phyloP scores from a whole-genome alignment of 1,140 invertebrate species.

The Andrena cerasifolii region DNA sequence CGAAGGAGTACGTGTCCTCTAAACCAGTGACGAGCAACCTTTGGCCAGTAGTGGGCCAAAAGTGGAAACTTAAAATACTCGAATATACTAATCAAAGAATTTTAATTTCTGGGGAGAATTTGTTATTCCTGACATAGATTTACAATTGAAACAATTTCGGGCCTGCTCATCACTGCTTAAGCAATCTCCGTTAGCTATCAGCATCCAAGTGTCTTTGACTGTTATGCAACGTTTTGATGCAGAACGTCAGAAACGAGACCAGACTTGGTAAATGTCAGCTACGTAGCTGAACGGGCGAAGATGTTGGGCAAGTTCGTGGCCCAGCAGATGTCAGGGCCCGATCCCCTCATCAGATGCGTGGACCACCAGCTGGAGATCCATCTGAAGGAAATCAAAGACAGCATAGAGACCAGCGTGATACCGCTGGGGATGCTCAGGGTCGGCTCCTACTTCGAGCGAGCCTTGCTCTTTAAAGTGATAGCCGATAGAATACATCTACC shows the following conservation, averaged over 20 bases:
- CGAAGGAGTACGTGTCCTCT: constrained; percentile 32
- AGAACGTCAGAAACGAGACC: constrained; percentile 18
- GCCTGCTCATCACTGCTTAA: too few relatives aligned
- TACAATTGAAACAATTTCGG: too few relatives aligned
- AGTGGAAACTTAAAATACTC: neutral
- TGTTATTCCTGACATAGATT: too few relatives aligned
- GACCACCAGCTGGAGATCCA: constrained; percentile 82
- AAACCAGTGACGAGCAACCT: too few relatives aligned
- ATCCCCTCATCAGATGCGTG: constrained; percentile 76
- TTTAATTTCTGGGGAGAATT: too few relatives aligned
- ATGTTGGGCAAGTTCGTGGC: constrained; percentile 82
- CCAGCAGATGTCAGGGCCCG: constrained; percentile 81
- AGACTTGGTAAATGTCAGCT: constrained; percentile 60
- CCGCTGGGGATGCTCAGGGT: constrained; percentile 84
- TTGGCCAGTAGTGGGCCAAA: too few relatives aligned
- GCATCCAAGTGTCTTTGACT: too few relatives aligned
- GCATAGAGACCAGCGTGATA: constrained; percentile 80
- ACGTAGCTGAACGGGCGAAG: constrained; percentile 71
- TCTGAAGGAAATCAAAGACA: constrained; percentile 77
- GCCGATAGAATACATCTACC: constrained; percentile 85
- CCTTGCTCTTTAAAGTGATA: constrained; percentile 86
- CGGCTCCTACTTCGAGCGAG: constrained; percentile 85
- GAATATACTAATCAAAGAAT: neutral
- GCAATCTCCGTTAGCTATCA: too few relatives aligned
- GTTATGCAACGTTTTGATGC: too few relatives aligned